Conservation (phyloP, 2,797 vertebrate genomes). For the Diceros bicornis region DNA sequence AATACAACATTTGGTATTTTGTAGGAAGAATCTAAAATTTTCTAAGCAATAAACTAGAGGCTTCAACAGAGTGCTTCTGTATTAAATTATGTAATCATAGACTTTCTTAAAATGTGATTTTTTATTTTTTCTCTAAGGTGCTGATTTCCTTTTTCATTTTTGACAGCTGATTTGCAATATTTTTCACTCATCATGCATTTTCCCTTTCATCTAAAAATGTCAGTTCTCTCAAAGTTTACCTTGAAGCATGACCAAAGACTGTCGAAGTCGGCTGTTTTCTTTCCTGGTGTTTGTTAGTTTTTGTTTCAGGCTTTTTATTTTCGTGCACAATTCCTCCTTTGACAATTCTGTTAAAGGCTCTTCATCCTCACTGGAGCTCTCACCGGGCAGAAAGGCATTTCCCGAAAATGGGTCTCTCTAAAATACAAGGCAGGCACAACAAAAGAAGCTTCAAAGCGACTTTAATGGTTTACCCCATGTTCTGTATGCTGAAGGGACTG, state of each 20-base stretch:
- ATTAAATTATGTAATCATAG: constrained; percentile 40
- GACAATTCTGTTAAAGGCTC: constrained; percentile 88
- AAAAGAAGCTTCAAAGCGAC: constrained; percentile 23
- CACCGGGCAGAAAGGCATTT: constrained; percentile 87
- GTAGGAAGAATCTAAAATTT: constrained; percentile 21
- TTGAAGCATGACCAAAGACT: constrained; percentile 90
- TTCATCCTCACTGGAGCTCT: constrained; percentile 90
- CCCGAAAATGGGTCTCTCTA: constrained; percentile 87
- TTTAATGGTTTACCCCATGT: background rate
- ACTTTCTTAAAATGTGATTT: constrained; percentile 58
- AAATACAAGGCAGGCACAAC: constrained; percentile 73
- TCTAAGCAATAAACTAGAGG: constrained; percentile 24
- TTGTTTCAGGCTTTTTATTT: constrained; percentile 89
- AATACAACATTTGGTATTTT: background rate
- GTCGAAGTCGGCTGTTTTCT: constrained; percentile 89
- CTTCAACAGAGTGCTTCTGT: constrained; percentile 44
- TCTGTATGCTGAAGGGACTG: background rate
- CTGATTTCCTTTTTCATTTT: constrained; percentile 43
- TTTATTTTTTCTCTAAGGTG: background rate
- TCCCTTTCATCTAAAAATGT: constrained; percentile 66
- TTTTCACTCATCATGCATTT: constrained; percentile 25
- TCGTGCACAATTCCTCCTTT: constrained; percentile 89
- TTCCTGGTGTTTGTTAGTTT: constrained; percentile 87
- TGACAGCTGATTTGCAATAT: constrained; percentile 22
- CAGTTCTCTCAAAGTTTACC: constrained; percentile 83